Evolutionary conservation across 2,888 invertebrate species (phyloP).

Genomic region (Patella depressa): DNA sequence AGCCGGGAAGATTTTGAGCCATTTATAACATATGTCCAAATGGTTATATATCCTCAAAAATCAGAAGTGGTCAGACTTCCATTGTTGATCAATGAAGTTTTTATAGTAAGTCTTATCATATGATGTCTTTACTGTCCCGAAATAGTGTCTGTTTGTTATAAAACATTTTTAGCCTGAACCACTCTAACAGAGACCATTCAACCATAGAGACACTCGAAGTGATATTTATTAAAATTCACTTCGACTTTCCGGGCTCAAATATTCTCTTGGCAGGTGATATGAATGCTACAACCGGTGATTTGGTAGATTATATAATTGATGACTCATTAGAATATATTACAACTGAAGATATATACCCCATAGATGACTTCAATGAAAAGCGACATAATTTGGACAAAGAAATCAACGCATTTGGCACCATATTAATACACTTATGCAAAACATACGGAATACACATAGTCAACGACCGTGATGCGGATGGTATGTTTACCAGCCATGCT

Average conservation of each 20-base stretch:
- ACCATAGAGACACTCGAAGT: neutral
- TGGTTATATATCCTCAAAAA: too few relatives aligned
- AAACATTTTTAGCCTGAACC: too few relatives aligned
- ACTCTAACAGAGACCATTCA: neutral
- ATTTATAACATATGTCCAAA: too few relatives aligned
- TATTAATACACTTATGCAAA: neutral
- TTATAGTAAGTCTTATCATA: too few relatives aligned
- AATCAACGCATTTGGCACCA: neutral
- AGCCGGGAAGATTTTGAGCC: too few relatives aligned
- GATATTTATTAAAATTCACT: neutral
- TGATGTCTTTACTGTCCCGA: too few relatives aligned
- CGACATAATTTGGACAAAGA: neutral
- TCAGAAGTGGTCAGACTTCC: too few relatives aligned
- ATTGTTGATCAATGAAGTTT: too few relatives aligned
- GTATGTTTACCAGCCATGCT: neutral
- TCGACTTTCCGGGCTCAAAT: neutral
- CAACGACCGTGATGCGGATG: neutral
- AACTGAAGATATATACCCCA: neutral
- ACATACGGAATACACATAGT: conserved; percentile 2
- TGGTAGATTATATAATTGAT: neutral
- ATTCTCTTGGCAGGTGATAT: neutral
- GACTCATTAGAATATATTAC: neutral
- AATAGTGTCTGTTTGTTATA: too few relatives aligned
- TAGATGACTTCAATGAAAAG: neutral
- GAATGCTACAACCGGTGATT: neutral